Evolutionary conservation across 2,797 vertebrate genomes (phyloP).

Genomic region (Notoglanidium macrostoma): DNA sequence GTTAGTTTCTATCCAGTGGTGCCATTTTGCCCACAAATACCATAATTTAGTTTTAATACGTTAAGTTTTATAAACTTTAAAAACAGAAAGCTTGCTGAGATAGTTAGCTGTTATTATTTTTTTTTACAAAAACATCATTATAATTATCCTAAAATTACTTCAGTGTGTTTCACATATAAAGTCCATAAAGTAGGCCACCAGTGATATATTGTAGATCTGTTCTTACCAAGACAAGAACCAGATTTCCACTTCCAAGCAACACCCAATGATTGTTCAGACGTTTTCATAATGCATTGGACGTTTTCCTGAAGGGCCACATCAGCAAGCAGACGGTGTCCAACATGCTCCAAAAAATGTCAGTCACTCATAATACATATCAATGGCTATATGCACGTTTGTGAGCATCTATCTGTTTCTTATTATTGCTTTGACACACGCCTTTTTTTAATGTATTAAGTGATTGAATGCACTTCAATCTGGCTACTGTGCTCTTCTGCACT

Average conservation of each 20-base stretch:
- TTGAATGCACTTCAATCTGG: conserved; percentile 25
- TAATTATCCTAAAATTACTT: conserved; percentile 26
- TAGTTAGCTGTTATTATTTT: conserved; percentile 18
- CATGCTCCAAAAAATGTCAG: conserved; percentile 40
- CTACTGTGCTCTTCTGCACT: conserved; percentile 11
- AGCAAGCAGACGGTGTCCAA: conserved; percentile 44
- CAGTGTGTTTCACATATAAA: conserved; percentile 18
- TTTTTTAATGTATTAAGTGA: conserved; percentile 24
- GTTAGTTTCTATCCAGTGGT: neutral
- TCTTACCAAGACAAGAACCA: conserved; percentile 31
- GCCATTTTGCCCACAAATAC: neutral
- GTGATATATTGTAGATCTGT: conserved; percentile 37
- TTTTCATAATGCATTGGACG: conserved; percentile 41
- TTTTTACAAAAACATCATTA: neutral
- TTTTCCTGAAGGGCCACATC: conserved; percentile 46
- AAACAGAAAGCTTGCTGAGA: conserved; percentile 6
- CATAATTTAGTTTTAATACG: neutral
- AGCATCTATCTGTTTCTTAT: conserved; percentile 41
- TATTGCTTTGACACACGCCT: conserved; percentile 42
- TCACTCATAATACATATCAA: conserved; percentile 36
- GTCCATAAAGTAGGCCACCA: conserved; percentile 12
- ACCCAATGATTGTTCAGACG: conserved; percentile 28
- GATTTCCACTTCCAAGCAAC: conserved; percentile 27
- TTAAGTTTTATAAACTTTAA: neutral
- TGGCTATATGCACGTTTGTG: conserved; percentile 3